Evolutionary conservation across 2,797 vertebrate genomes (phyloP), one percentile per base, ranked within the genome.

Genomic region (Sarcophilus harrisii): DNA sequence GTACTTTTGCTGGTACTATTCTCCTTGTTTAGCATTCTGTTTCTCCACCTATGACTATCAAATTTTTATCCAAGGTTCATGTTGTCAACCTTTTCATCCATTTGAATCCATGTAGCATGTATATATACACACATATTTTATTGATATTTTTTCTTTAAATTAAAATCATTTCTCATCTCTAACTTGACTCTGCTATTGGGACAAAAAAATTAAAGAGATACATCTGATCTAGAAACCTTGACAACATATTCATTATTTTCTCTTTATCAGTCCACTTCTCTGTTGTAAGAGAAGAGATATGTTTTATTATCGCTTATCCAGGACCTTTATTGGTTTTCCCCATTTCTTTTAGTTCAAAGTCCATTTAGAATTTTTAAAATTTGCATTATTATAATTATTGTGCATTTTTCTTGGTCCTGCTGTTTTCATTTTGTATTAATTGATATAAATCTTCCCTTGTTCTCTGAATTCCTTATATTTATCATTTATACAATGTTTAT

Each of bases 141-240:
- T 45, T 55, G 94, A 93, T 91, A 81, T 81, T 87, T 91, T 94
- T 92, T 66, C 92, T n/a, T 93, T 81, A 92, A 91, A 96, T 90
- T 90, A 6, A 57, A 95, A 81, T 0, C 4, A 90, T 90, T 95
- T 12, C 58, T 29, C 28, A 57, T 81, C 90, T 52, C 27, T 52
- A 52, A 87, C 45, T 60, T 94, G 94, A 91, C n/a, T 18, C 18
- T 81, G 66, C 8, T 32, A 45, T 24, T 24, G n/a, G 5, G n/a
- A 73, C 66, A 73, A 81, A 81, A 81, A 4, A 73, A 73, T 38
- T 38, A 45, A 81, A 32, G n/a, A 45, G 38, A 81, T 45, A 6
- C n/a, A 81, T 81, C n/a, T 81, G n/a, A 81, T 45, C 4, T n/a
- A 45, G 66, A 81, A 81, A 45, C n/a, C 21, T 45, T 81, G n/a